Conservation (phyloP, 2,888 invertebrate species). For the Dermolepida albohirtum region DNA sequence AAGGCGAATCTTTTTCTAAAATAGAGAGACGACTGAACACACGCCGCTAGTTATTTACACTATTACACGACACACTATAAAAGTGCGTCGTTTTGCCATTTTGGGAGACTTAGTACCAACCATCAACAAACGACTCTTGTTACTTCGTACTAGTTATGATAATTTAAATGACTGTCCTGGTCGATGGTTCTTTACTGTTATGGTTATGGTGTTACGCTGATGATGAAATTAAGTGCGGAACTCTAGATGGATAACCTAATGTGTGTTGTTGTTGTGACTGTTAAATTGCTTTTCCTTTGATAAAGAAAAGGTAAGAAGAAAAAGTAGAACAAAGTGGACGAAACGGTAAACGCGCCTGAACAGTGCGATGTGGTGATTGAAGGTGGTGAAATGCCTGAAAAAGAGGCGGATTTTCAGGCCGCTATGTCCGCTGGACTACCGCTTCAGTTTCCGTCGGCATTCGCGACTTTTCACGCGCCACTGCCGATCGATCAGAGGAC, state of each 20-base stretch:
- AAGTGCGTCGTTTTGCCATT: slow-evolving; percentile 28
- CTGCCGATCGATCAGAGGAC: slow-evolving; percentile 71
- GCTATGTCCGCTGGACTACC: slow-evolving; percentile 64
- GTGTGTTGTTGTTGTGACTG: slow-evolving; percentile 2
- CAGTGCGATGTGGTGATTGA: slow-evolving; percentile 41
- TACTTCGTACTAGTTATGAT: slow-evolving; percentile 11
- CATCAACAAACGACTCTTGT: slow-evolving; percentile 18
- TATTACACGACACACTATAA: slow-evolving; percentile 13
- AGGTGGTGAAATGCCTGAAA: slow-evolving; percentile 61
- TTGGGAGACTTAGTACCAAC: not conserved
- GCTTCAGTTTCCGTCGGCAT: slow-evolving; percentile 64
- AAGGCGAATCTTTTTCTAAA: slow-evolving; percentile 36
- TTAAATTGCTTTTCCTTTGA: slow-evolving; percentile 13
- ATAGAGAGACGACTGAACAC: slow-evolving; percentile 29
- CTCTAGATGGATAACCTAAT: not conserved
- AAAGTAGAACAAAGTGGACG: slow-evolving; percentile 19
- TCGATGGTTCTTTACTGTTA: slow-evolving; percentile 4
- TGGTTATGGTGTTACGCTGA: slow-evolving; percentile 24
- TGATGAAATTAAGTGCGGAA: too few species aligned
- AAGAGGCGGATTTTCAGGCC: slow-evolving; percentile 62
- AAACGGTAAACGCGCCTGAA: slow-evolving; percentile 18
- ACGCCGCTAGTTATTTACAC: not conserved
- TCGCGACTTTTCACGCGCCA: slow-evolving; percentile 72
- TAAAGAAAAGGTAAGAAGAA: slow-evolving; percentile 1
- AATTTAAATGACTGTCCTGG: slow-evolving; percentile 19